Base-by-base conservation (phyloP, 2,113 vertebrate genomes). In the Euleptes europaea region DNA sequence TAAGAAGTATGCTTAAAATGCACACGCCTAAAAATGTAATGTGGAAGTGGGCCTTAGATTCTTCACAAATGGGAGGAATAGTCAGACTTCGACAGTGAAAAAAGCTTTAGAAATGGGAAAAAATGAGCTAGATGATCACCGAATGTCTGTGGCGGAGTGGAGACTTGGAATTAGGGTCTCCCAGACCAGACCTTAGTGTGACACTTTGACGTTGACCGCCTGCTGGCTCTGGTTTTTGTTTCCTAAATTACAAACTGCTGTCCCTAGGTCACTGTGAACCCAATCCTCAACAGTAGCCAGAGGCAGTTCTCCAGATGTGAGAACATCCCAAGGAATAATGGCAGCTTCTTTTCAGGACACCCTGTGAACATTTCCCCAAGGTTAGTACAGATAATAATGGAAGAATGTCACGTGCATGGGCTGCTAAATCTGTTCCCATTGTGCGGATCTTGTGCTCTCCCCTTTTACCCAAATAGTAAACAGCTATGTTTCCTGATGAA, bases 31-130 rank as follows among this genome's bases (percentile, higher is more conserved):
- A 26, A 19, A 4, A 51, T 47, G 28, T 7, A 38, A 72, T 35
- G 80, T 54, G 14, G 57, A 28, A 6, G 1, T 4, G 35, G 4
- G 80, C 86, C 84, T 90, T 89, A 80, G 78, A 35, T 19, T 82
- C 90, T 87, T 60, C 86, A 80, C 1, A 17, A 26, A 14, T 19
- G 33, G 57, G 21, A 60, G 23, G 57, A 60, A 23, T 23, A 60
- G 57, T 4, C 57, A 21, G 57, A 23, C 54, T 57, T 57, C 57
- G 17, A 54, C 14, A 2, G 51, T 13, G 17, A 54, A 60, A 60
- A 21, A 5, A 14, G 51, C 51, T 54, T 54, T 54, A 54, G 51
- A 54, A 54, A 15, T 35, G 31, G 72, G 33, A 54, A 19, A 2
- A 13, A n/a, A n/a, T n/a, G n/a, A n/a, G n/a, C n/a, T n/a, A n/a